Conservation (phyloP, 2,888 invertebrate species). For the Lasioglossum figueresi region DNA sequence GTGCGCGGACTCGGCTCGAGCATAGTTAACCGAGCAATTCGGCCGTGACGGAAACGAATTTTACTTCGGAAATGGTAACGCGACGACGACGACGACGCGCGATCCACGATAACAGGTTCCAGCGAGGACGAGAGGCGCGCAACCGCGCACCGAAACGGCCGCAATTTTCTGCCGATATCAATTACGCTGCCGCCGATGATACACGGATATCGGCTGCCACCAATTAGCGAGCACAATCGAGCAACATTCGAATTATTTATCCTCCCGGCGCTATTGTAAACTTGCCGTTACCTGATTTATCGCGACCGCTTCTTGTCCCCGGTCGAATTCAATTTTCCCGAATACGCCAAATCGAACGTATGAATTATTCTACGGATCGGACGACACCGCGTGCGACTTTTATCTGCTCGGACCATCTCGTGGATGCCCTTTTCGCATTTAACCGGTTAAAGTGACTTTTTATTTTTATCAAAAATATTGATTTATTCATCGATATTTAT, state of each 20-base stretch:
- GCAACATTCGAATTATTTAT: constrained; percentile 25
- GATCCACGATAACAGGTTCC: constrained; percentile 49
- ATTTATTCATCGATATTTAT: too few species aligned
- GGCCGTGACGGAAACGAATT: constrained; percentile 74
- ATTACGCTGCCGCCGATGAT: constrained; percentile 20
- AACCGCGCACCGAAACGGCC: constrained; percentile 23
- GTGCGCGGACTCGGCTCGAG: constrained; percentile 17
- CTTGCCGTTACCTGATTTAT: not conserved
- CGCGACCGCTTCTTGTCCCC: not conserved
- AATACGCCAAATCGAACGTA: not conserved
- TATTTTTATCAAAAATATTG: too few species aligned
- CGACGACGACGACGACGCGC: constrained; percentile 21
- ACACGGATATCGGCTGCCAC: constrained; percentile 7
- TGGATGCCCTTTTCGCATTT: not conserved
- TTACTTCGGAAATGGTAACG: constrained; percentile 62
- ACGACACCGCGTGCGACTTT: not conserved
- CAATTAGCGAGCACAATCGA: constrained; percentile 38
- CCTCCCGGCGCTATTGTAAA: not conserved
- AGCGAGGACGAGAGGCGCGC: not conserved
- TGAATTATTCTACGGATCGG: not conserved
- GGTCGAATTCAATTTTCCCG: not conserved
- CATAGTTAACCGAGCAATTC: constrained; percentile 67
- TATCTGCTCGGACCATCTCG: not conserved
- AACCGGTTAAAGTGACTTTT: too few species aligned
- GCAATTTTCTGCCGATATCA: constrained; percentile 40